phyloP scores from a whole-genome alignment of 2,797 vertebrate genomes.

The Sebastes matsubarae region DNA sequence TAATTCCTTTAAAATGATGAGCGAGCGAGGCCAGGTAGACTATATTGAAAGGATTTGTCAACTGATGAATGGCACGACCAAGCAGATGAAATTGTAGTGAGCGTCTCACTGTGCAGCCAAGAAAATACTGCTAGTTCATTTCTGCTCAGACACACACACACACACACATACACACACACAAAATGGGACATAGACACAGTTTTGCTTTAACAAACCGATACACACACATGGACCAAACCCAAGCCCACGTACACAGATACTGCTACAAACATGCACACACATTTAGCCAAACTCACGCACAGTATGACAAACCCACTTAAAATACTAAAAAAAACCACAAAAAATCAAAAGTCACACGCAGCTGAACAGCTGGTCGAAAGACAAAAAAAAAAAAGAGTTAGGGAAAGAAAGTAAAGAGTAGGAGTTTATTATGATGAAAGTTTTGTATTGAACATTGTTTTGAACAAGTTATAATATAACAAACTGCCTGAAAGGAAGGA shows the following conservation, averaged over 20 bases:
- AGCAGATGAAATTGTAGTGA: conserved; percentile 68
- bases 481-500: background rate
- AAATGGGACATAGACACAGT: background rate
- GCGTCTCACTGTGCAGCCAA: conserved; percentile 51
- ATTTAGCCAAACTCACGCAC: background rate
- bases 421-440: background rate
- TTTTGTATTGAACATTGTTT: background rate
- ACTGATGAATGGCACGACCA: conserved; percentile 64
- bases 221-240: background rate
- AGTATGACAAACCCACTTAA: background rate
- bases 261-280: background rate
- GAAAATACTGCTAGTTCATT: conserved; percentile 46
- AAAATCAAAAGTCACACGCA: background rate
- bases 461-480: background rate
- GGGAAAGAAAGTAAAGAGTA: background rate
- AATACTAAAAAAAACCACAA: background rate
- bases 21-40: conserved; percentile 64
- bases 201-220: conserved; percentile 8
- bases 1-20: conserved; percentile 77
- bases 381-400: background rate
- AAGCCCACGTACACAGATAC: background rate
- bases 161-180: conserved; percentile 29
- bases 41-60: conserved; percentile 78
- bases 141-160: conserved; percentile 33
- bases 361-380: background rate